Evolutionary conservation across 2,797 vertebrate species (phyloP).

Genomic region (Falco concolor): DNA sequence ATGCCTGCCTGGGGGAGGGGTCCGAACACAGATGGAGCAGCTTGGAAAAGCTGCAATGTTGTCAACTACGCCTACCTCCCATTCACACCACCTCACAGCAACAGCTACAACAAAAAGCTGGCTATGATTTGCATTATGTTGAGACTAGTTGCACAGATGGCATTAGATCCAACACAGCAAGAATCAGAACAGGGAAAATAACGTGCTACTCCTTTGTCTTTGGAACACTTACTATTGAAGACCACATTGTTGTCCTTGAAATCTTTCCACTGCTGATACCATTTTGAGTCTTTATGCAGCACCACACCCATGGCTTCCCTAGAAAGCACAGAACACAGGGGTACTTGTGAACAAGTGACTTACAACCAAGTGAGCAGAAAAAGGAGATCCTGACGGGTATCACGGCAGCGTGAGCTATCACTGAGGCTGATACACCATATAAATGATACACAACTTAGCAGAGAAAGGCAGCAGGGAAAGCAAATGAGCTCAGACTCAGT

Average conservation of each 20-base stretch:
- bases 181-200: neutral
- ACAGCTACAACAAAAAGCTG: neutral
- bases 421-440: neutral
- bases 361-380: fast-evolving
- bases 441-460: fast-evolving
- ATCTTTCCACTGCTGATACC: conserved; percentile 98
- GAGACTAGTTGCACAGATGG: neutral
- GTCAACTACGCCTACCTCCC: neutral
- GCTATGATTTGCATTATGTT: neutral
- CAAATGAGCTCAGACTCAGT: neutral
- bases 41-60: neutral
- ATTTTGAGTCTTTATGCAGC: conserved; percentile 94
- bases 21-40: neutral
- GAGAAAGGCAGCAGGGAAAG: neutral
- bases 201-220: neutral
- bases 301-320: conserved; percentile 93
- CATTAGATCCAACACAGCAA: neutral
- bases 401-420: neutral
- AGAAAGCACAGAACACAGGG: neutral
- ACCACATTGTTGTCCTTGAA: conserved; percentile 96
- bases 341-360: neutral
- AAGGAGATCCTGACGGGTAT: neutral
- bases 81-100: neutral
- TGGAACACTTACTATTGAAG: conserved; percentile 86
- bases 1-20: neutral